Base-by-base conservation (phyloP, 1,140 invertebrate genomes). In the Cataglyphis hispanica region DNA sequence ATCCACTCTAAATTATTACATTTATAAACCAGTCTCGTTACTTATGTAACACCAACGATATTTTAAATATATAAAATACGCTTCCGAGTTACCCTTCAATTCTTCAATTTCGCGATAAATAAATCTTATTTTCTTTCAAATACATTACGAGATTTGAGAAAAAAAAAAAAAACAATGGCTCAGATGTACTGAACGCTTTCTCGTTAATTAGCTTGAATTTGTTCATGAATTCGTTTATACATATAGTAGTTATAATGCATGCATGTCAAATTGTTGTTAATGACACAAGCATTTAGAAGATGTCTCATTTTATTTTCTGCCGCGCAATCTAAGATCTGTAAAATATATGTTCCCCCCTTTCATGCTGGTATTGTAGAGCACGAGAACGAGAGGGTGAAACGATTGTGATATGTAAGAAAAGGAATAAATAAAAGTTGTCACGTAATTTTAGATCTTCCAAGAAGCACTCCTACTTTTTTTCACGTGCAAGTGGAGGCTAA, bases 401-500 rank as follows among this genome's bases (percentile, higher is more conserved):
- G 31, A 25, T 13, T 46, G 43, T 40, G 40, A 70, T 76, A 76
- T 31, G 75, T 81, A 70, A 80, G 64, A 37, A 85, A 76, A 81
- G 27, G 19, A 53, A 75, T 40, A 31, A 75, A 66, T 53, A 66
- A 58, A 70, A 66, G n/a, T n/a, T 67, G 85, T 76, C 46, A 25
- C 70, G 40, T 63, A 85, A 90, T 85, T 89, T 27, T 31, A 56
- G 58, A 67, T 78, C 56, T 75, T 83, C 53, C 60, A 31, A 90
- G 60, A 40, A 31, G 31, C 61, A 43, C 22, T 40, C 19, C 22
- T 67, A 25, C 25, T 27, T 78, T 80, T 78, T 78, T 64, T 7
- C 67, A 27, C 58, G 53, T 67, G 61, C 66, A 77, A 61, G 25
- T 6, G 13, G 56, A 56, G 74, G 76, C 86, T 92, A 92, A 92